Evolutionary conservation across 2,888 invertebrate genomes (phyloP).

Genomic region (Therioaphis trifolii): DNA sequence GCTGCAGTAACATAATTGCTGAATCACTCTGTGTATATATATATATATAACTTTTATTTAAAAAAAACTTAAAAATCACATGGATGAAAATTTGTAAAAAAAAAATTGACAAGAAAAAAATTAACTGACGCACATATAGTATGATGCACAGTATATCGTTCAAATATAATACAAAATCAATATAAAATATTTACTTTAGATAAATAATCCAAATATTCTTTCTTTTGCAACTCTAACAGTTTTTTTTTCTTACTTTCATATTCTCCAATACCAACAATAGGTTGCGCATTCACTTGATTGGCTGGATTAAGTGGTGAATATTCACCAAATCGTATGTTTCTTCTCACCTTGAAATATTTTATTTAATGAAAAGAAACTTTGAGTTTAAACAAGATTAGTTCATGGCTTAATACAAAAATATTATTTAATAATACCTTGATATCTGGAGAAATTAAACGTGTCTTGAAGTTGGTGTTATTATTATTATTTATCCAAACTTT

Average conservation of each 20-base stretch:
- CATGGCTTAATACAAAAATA: neutral
- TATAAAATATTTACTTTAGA: constrained; percentile 47
- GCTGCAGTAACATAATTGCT: too few relatives aligned
- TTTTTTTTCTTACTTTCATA: constrained; percentile 60
- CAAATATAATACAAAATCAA: too few relatives aligned
- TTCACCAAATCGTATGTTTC: constrained; percentile 63
- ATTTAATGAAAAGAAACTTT: neutral
- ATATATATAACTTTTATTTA: too few relatives aligned
- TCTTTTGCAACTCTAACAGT: constrained; percentile 61
- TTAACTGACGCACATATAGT: too few relatives aligned
- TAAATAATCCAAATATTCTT: constrained; percentile 62
- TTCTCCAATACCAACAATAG: constrained; percentile 62
- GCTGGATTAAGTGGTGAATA: constrained; percentile 63
- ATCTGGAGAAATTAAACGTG: neutral
- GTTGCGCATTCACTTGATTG: constrained; percentile 52
- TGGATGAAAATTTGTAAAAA: too few relatives aligned
- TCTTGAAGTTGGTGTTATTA: neutral
- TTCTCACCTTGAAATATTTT: constrained; percentile 47
- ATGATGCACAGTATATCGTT: too few relatives aligned
- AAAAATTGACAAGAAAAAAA: too few relatives aligned
- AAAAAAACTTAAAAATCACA: too few relatives aligned
- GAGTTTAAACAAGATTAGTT: neutral
- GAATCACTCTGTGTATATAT: too few relatives aligned
- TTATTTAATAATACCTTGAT: constrained; percentile 38
- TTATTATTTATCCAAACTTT: neutral